Conservation (phyloP, 2,888 invertebrate genomes). For the Beris morrisii region DNA sequence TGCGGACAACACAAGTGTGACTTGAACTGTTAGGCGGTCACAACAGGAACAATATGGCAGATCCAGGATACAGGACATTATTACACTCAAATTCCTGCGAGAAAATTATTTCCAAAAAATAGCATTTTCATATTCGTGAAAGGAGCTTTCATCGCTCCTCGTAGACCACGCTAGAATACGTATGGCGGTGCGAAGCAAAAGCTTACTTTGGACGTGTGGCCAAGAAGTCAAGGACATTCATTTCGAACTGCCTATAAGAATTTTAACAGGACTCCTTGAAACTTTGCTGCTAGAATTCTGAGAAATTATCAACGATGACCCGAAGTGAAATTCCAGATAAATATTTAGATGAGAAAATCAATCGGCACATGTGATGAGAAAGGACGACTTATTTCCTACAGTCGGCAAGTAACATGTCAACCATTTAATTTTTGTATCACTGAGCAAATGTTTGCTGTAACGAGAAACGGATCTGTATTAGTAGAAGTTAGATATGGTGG, state of each 20-base stretch:
- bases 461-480: no score
- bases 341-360: constrained; percentile 26
- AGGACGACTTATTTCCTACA: constrained; percentile 18
- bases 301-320: constrained; percentile 10
- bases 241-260: no score
- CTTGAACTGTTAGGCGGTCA: constrained; percentile 7
- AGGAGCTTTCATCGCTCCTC: constrained; percentile 3
- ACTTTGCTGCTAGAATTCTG: neutral
- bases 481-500: no score
- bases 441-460: neutral
- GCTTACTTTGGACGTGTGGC: no score
- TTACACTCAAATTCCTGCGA: neutral
- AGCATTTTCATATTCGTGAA: constrained; percentile 12
- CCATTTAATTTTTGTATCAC: constrained; percentile 20
- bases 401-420: constrained; percentile 25
- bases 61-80: constrained; percentile 16
- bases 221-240: no score
- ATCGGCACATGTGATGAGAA: constrained; percentile 21
- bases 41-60: constrained; percentile 11
- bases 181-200: no score
- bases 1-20: constrained; percentile 14
- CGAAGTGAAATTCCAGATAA: constrained; percentile 15
- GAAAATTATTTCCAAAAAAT: neutral
- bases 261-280: neutral
- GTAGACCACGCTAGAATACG: no score